These are phyloP conservation scores for Eulemur rubriventer DNA, from an alignment of 2,797 vertebrate genomes.

Conservation along the genomic window DNA sequence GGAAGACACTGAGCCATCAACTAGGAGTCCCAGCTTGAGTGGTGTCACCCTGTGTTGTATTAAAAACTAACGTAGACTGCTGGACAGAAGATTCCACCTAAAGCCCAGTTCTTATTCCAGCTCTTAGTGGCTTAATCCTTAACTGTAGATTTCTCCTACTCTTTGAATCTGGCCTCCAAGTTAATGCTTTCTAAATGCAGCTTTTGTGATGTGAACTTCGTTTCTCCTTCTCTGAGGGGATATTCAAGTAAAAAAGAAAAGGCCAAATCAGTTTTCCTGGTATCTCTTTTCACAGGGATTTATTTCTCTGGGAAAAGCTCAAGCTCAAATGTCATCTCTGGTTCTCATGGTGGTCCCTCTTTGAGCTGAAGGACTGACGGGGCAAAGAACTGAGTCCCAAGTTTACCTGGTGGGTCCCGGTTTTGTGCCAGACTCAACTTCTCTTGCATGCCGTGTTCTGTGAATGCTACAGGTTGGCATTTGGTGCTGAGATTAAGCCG, in stretches of 20 bases:
- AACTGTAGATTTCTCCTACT: not conserved
- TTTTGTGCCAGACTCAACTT: not conserved
- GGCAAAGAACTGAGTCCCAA: not conserved
- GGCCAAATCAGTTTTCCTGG: slow-evolving; percentile 51
- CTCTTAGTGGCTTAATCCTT: not conserved
- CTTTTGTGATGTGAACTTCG: slow-evolving; percentile 58
- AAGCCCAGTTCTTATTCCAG: not conserved
- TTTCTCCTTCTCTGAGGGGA: slow-evolving; percentile 49
- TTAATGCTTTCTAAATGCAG: slow-evolving; percentile 56
- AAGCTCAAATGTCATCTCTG: slow-evolving; percentile 55
- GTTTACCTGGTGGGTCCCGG: not conserved
- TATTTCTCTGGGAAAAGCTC: slow-evolving; percentile 56
- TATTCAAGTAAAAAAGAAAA: not conserved
- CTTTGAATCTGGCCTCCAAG: slow-evolving; percentile 48
- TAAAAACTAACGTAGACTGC: not conserved
- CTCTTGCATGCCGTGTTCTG: not conserved
- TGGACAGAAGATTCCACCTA: not conserved
- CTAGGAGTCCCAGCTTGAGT: not conserved
- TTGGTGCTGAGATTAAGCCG: not conserved
- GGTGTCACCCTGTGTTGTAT: not conserved
- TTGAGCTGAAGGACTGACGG: not conserved
- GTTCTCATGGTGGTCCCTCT: slow-evolving; percentile 49
- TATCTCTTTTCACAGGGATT: slow-evolving; percentile 53
- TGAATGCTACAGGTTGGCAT: not conserved
- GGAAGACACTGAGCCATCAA: not conserved